Evolutionary conservation across 2,888 invertebrate species (phyloP), one percentile per base, ranked within the genome.

Genomic region (Neoascia interrupta): DNA sequence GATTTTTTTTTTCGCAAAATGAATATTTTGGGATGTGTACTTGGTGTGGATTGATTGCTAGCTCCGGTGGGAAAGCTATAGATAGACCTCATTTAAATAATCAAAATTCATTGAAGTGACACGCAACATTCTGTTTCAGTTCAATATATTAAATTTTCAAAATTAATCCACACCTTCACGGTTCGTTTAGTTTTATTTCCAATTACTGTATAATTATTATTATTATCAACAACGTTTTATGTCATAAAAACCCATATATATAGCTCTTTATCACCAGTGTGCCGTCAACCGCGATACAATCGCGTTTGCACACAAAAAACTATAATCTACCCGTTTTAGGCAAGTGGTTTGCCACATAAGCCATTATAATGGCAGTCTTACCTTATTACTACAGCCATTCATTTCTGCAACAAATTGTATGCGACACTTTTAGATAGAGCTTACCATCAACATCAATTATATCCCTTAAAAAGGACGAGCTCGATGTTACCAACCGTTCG

Each of bases 301-400:
- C 34, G 28, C 18, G 19, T 15, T 5, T 1, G 18, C 21, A 36
- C 8, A 26, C 15, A 41, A 11, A 5, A 28, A 45, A 23, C 43
- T 53, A 43, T 61, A 43, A 58, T 70, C 23, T 37, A 43, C 49
- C 16, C 23, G 11, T 36, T 19, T 41, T 28, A 36, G 37, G 19
- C 13, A 58, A 39, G 13, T 64, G 31, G 69, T 51, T 49, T 36
- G 28, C 43, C 56, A 13, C 18, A 51, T 43, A 45, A 23, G 23
- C 49, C 54, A 49, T 51, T 16, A 58, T 58, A 37, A 45, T 51
- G 49, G 41, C 51, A 51, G 58, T 70, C 70, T 63, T 31, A 63
- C 63, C 63, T 53, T 70, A 60, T 70, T 64, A 70, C 37, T 70
- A 26, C 8, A 53, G 13, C 31, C 51, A 39, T 51, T 43, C 4